A percentile compares a stretch with the other conserved stretches of the same genome.
Evolutionary conservation across 2,888 invertebrate species (phyloP).

Genomic region (Antheraea assamensis): DNA sequence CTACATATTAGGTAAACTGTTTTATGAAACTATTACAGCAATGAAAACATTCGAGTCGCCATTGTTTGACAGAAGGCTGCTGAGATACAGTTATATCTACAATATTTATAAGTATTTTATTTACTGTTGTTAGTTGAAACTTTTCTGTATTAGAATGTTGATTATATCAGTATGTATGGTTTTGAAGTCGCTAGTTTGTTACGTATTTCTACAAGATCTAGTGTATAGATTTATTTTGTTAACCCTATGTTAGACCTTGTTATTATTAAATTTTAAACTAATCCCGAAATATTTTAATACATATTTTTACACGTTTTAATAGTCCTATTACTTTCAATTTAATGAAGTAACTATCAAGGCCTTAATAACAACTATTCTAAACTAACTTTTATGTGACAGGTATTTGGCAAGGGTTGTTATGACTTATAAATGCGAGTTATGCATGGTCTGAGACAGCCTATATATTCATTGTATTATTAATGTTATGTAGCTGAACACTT

Average conservation of each 20-base stretch:
- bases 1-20: constrained; percentile 74
- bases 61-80: constrained; percentile 74
- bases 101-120: constrained; percentile 32
- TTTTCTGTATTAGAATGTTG: background rate
- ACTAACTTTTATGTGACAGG: background rate
- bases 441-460: background rate
- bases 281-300: background rate
- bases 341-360: background rate
- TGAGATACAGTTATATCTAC: constrained; percentile 34
- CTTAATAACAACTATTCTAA: background rate
- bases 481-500: background rate
- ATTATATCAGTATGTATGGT: background rate
- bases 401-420: background rate
- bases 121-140: constrained; percentile 41
- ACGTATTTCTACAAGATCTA: background rate
- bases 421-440: background rate
- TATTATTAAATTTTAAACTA: background rate
- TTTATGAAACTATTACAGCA: constrained; percentile 54
- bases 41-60: constrained; percentile 72
- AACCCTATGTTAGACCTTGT: background rate
- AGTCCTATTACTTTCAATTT: background rate
- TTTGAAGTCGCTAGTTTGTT: background rate
- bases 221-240: background rate
- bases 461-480: background rate
- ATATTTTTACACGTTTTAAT: background rate